Base-by-base conservation (phyloP, 2,113 vertebrate species). In the Sciurus niger region DNA sequence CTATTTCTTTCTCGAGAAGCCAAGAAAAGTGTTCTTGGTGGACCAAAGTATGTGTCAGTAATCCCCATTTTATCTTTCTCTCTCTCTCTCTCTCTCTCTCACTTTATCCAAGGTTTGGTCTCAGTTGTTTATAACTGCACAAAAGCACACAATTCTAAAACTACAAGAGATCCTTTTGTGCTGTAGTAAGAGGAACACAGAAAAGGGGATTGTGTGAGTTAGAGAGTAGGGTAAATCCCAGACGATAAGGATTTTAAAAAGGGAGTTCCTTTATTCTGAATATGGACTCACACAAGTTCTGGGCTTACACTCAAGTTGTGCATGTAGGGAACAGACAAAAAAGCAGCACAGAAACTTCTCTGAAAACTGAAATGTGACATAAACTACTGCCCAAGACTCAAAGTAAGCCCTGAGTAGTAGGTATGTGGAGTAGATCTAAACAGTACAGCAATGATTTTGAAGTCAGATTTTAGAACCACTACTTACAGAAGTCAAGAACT, bases 251-350 rank as follows among this genome's bases (percentile, higher is more conserved):
- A 17, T 46, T 9, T 53, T n/a, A 63, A 43, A 24, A 84, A 92
- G 17, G 6, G 18, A 46, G 22, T 79, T 65, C 14, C 25, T 6
- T 88, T 58, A 94, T 87, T 88, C 37, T 67, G 18, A 25, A 25
- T 73, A 67, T 77, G 68, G 91, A 84, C 6, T n/a, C 53, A 89
- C 43, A 53, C 8, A 88, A 88, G 22, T 92, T 87, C 60, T 89
- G 25, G 28, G 48, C 18, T 93, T 84, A 72, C n/a, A 51, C 34
- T 10, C 17, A 92, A 37, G 8, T 6, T 68, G 34, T 88, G 18
- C 20, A 63, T 84, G 24, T 28, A 94, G 40, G 22, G 55, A 65
- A 82, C 25, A 82, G 48, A 82, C 20, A 84, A 40, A 91, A 48
- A 48, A 63, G 16, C 63, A 92, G 6, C 34, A 94, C 6, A 73